phyloP scores from a whole-genome alignment of 2,113 vertebrate genomes.

The Struthio camelus region DNA sequence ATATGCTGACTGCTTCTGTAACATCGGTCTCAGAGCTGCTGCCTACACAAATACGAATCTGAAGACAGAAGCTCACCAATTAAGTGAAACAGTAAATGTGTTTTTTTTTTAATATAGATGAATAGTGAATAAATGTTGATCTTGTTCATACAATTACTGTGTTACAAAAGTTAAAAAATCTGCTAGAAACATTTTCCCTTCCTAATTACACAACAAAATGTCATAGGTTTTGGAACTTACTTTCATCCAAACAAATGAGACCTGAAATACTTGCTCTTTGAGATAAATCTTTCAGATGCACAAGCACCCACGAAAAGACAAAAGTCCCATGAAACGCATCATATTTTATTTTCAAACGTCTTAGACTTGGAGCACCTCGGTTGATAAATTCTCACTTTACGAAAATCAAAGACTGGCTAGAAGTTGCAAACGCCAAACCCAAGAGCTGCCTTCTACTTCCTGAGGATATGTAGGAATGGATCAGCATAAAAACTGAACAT shows the following conservation, averaged over 20 bases:
- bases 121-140: neutral
- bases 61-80: neutral
- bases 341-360: neutral
- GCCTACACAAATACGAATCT: too few species aligned
- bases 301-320: neutral
- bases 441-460: neutral
- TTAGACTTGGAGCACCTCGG: neutral
- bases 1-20: too few species aligned
- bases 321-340: neutral
- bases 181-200: neutral
- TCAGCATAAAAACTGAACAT: neutral
- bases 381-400: neutral
- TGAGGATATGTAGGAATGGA: neutral
- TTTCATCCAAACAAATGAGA: neutral
- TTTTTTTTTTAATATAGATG: neutral
- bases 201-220: neutral
- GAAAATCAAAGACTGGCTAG: neutral
- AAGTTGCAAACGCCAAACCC: neutral
- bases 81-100: neutral
- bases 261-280: neutral
- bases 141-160: neutral
- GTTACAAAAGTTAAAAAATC: neutral
- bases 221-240: neutral
- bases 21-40: too few species aligned
- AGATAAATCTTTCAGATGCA: neutral